Evolutionary conservation across 1,140 invertebrate genomes (phyloP), one percentile per base, ranked within the genome.

Genomic region (Xylocopa sonorina): DNA sequence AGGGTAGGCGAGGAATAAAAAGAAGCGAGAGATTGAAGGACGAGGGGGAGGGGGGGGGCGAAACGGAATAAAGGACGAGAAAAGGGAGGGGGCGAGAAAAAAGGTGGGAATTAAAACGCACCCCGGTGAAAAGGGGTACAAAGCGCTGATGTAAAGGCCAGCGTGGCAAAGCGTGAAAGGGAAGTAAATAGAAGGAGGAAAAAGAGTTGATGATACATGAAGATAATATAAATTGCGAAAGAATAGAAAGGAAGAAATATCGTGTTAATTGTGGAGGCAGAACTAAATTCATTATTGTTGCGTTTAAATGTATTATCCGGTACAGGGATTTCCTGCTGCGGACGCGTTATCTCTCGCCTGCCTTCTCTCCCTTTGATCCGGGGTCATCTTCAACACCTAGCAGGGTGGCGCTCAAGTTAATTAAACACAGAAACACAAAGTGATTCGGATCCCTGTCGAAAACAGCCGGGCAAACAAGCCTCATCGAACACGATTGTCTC

Each of bases 381-480:
- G 4, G 6, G 27, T 21, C 34, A 32, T 12, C 32, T 50, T 66
- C 48, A n/a, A 43, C 72, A 16, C 21, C 60, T 29, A 41, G 3
- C 72, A 43, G 38, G 5, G 7, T 7, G 7, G 7, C 50, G 21
- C 32, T 38, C 18, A 32, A 75, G 73, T 75, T 67, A 75, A 75
- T 75, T 75, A 75, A 66, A 75, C 62, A 34, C 21, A 34, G 14
- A 18, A n/a, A 21, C 27, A 27, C 50, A 43, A 64, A 82, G 58
- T 55, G 32, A 16, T 16, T 21, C 46, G 34, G 27, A 67, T 18
- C 46, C 29, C 9, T 16, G 34, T 66, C 76, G 67, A 51, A 71
- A 51, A 43, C 24, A 34, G 18, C 24, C 16, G n/a, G 34, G 51
- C 48, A 38, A 34, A 32, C 60, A 55, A 53, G 27, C 32, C n/a